Base-by-base conservation (phyloP, 2,113 vertebrate species). In the Chamaetylas fuelleborni region DNA sequence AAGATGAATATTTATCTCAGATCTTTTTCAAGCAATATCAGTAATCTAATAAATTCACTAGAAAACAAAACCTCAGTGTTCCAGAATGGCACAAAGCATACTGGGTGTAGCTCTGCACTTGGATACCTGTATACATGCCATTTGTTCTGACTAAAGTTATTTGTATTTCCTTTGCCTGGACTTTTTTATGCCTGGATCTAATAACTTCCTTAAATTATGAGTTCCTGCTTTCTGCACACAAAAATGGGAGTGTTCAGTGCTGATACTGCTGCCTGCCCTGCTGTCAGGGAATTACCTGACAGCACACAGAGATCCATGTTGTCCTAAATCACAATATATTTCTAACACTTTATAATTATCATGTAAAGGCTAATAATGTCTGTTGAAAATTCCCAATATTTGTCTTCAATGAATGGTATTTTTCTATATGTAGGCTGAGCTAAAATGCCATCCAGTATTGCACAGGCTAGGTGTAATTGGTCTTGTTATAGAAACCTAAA, bases 371-470 rank as follows among this genome's bases (percentile, higher is more conserved):
- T 89, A 83, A 88, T 69, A 38, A 66, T 62, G 36, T 48, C 60
- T 91, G 43, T 62, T 64, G 54, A 91, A 87, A 83, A 81, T 61
- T 96, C 53, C 24, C 78, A 69, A 42, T 36, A n/a, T 76, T 84
- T 76, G 5, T 56, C n/a, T 89, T 71, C 66, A 65, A 60, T 54
- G 28, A 81, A 48, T 2, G 34, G 3, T 83, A 69, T 80, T 92
- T 92, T 88, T 90, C 77, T 76, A 12, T 69, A 51, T 48, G 86
- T 93, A 81, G 93, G 83, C 78, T 84, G 84, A 92, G 22, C 38
- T 92, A 91, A 95, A 96, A 96, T 92, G 72, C 69, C 93, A 88
- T 91, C 90, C 69, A 82, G 2, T 78, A 61, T 91, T 89, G 79
- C 38, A 54, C 47, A 84, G 34, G 42, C 56, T 88, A 72, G 28